Base-by-base conservation (phyloP, 2,888 invertebrate genomes). In the Petrolisthes manimaculis region DNA sequence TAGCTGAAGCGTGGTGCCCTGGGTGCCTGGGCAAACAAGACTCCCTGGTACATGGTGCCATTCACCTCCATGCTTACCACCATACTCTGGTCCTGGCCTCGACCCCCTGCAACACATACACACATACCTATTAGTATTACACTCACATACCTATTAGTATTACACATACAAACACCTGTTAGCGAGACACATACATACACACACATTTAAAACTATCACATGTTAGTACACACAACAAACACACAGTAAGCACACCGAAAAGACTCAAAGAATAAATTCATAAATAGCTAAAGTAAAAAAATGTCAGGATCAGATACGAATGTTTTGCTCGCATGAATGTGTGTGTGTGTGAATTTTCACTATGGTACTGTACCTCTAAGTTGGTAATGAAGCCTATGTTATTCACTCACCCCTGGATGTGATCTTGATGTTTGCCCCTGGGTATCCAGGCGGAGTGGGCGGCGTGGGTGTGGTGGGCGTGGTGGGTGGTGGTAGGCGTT, bases 41-140 rank as follows among this genome's bases (percentile, higher is more conserved):
- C 96, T 24, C 99, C 99, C 94, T 98, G 97, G 93, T 99, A 99
- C 93, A 96, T 96, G 85, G 97, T 95, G 80, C 99, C 99, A 93
- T 99, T 98, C 90, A 99, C 94, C 93, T 99, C 98, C 96, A 99
- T 97, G 92, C 97, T 97, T 61, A 99, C 98, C 74, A 97, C 96
- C 91, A 99, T 94, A 86, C 98, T 97, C 86, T 91, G 89, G 80
- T 89, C 91, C 55, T 84, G 78, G 24, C 86, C 84, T 1, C 80
- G 82, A 54, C 96, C 96, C 92, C 96, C 98, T 97, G 93, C 0
- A 84, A 84, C 55, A 37, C 55, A 9, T 12, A 12, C 78, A 84
- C 37, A 56, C 9, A 12, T 9, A 21, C 84, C 18, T 12, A 67
- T 54, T 75, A 55, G 12, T 12, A 37, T 21, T 21, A 53, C 24